phyloP scores from a whole-genome alignment of 1,140 invertebrate genomes.

The Medauroidea extradentata region DNA sequence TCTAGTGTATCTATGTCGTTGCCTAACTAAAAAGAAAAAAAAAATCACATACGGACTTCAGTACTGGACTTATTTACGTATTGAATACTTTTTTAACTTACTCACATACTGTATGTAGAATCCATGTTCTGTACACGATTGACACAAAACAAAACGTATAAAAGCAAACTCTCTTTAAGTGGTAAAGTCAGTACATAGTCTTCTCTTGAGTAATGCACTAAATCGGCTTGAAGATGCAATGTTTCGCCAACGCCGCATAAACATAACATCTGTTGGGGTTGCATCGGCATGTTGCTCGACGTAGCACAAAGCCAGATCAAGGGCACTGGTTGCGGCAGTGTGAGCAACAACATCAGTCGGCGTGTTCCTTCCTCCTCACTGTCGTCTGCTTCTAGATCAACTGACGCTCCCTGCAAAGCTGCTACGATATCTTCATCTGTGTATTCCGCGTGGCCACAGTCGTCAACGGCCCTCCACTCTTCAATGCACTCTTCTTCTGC shows the following conservation, averaged over 20 bases:
- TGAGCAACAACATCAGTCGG: constrained; percentile 4
- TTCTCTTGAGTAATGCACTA: background rate
- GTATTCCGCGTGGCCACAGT: background rate
- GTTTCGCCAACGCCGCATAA: background rate
- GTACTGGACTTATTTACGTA: background rate
- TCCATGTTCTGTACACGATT: background rate
- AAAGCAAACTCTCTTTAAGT: background rate
- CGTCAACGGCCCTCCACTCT: background rate
- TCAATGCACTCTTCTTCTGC: background rate
- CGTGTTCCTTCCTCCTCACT: constrained; percentile 1
- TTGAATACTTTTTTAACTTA: background rate
- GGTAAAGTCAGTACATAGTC: too few relatives aligned
- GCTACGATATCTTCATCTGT: background rate
- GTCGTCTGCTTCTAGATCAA: background rate
- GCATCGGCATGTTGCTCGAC: constrained; percentile 9
- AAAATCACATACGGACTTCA: background rate
- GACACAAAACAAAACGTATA: background rate
- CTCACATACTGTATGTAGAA: background rate
- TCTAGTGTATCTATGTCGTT: too few relatives aligned
- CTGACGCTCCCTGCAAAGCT: too few relatives aligned
- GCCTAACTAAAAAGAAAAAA: too few relatives aligned
- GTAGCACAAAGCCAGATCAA: constrained; percentile 9
- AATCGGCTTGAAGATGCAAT: background rate
- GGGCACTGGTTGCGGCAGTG: constrained; percentile 2
- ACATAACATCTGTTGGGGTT: constrained; percentile 1